These are phyloP conservation scores for Crocuta crocuta DNA, from an alignment of 2,113 vertebrate genomes.

Conservation along the genomic window DNA sequence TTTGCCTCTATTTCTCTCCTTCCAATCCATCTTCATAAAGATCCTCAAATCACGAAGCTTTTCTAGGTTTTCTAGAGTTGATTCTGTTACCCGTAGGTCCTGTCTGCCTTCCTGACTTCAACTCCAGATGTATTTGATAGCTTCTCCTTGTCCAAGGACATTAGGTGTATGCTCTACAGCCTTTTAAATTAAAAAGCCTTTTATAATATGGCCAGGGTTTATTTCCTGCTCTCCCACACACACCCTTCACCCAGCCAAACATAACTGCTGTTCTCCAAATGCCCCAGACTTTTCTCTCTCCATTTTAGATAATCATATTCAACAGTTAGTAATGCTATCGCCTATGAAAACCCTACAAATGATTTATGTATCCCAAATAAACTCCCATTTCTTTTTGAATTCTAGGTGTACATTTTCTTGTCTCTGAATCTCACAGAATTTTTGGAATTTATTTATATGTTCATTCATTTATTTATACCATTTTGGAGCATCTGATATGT, in stretches of 20 bases:
- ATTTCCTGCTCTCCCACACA: not conserved
- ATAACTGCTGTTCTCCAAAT: not conserved
- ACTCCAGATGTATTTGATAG: not conserved
- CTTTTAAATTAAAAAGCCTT: not conserved
- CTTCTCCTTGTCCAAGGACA: not conserved
- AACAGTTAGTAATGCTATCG: not conserved
- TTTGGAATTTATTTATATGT: not conserved
- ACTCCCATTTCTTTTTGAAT: not conserved
- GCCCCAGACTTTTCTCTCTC: not conserved
- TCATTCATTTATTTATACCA: not conserved
- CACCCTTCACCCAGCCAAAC: not conserved
- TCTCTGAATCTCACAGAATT: not conserved
- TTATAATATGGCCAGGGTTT: not conserved
- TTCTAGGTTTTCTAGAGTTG: not conserved
- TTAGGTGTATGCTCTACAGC: not conserved
- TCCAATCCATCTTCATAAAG: not conserved
- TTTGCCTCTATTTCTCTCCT: not conserved
- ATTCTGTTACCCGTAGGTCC: not conserved
- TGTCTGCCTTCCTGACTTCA: not conserved
- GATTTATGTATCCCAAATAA: not conserved
- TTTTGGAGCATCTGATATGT: not conserved
- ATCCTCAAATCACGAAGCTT: not conserved
- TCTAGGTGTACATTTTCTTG: not conserved
- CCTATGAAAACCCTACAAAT: not conserved
- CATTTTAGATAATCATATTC: not conserved